phyloP scores from a whole-genome alignment of 2,113 vertebrate genomes.

The Murina feae region DNA sequence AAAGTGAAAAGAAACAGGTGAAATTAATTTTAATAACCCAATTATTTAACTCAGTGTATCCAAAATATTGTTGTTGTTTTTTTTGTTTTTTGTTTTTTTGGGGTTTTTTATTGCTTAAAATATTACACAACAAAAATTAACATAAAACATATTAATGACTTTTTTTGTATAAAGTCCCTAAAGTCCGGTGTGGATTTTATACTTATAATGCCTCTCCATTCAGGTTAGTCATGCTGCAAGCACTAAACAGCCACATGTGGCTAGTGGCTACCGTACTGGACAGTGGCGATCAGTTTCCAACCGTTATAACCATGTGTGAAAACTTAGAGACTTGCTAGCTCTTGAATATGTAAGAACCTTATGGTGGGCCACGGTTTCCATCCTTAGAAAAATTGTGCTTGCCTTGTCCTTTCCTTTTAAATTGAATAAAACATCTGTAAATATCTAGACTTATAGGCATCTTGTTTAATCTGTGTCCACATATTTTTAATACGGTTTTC shows the following conservation, averaged over 20 bases:
- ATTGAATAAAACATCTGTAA: neutral
- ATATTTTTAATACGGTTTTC: neutral
- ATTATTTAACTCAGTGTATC: neutral
- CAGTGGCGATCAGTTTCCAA: neutral
- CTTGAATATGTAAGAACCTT: neutral
- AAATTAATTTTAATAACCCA: neutral
- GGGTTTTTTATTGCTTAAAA: no score
- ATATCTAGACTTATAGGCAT: neutral
- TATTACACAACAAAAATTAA: no score
- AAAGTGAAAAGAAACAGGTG: neutral
- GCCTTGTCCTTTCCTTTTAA: neutral
- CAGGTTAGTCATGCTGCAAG: neutral
- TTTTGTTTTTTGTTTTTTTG: no score
- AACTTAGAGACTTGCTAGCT: neutral
- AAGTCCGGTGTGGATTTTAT: neutral
- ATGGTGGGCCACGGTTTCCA: neutral
- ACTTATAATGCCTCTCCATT: neutral
- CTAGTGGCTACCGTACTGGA: neutral
- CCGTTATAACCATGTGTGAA: neutral
- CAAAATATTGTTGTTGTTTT: neutral
- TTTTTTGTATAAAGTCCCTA: neutral
- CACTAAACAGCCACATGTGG: neutral
- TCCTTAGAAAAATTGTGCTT: constrained; percentile 20
- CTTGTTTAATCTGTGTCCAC: neutral
- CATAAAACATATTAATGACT: neutral